Base-by-base conservation (phyloP, 2,797 vertebrate genomes). In the Rhinoraja longicauda region DNA sequence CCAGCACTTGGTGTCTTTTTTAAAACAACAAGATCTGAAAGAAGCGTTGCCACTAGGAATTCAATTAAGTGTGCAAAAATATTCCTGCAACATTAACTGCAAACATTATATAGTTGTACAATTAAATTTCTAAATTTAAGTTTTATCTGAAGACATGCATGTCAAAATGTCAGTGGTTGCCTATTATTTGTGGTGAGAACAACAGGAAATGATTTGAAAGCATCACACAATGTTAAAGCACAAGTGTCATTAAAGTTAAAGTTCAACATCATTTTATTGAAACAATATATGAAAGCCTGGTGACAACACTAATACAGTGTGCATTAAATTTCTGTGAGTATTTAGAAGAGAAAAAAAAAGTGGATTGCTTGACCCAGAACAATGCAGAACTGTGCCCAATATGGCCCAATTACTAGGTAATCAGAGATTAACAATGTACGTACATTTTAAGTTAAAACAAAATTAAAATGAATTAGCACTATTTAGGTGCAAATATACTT, bases 241-340 rank as follows among this genome's bases (percentile, higher is more conserved):
- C 19, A 39, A 26, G 19, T 19, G 53, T 57, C n/a, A 12, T 86
- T 86, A 62, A 84, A 84, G 81, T 53, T 84, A 12, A 86, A 86
- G 82, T 86, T 59, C 29, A 86, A n/a, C 29, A 76, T 76, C 82
- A 62, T 62, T n/a, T n/a, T 62, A 62, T 86, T 86, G 57, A 59
- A 29, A 29, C 53, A 86, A 86, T 75, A 75, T 13, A 62, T n/a
- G 17, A 86, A 62, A 86, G 57, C 57, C 57, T 62, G 12, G 53
- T 62, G 57, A 86, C 82, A 86, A 86, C 29, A 13, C 57, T n/a
- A 17, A 13, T 32, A 29, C 29, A 62, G 26, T 62, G 57, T 32
- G 12, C 26, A 26, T 59, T 62, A 13, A 62, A 90, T 70, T 19
- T 19, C 19, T 39, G 62, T 32, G n/a, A 70, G n/a, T 29, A 62